Evolutionary conservation across 1,140 invertebrate species (phyloP).

Genomic region (Ganaspis sp.): DNA sequence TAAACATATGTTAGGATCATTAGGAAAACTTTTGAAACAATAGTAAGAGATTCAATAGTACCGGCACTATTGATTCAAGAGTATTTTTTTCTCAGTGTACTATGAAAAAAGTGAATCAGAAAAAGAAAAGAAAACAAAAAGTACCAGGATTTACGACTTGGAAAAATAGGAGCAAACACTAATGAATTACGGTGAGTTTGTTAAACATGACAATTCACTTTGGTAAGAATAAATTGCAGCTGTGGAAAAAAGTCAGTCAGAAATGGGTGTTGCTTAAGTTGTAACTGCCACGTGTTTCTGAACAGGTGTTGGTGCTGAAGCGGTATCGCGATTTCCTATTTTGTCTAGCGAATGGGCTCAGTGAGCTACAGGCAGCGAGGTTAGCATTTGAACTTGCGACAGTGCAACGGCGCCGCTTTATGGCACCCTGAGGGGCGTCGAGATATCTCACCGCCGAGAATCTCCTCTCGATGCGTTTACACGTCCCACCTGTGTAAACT

Average conservation of each 20-base stretch:
- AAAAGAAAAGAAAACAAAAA: too few species aligned
- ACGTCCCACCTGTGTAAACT: conserved; percentile 45
- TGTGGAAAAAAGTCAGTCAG: not conserved
- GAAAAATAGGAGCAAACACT: too few species aligned
- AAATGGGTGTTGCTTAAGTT: conserved; percentile 20
- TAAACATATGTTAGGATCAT: too few species aligned
- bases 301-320: not conserved
- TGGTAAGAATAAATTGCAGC: not conserved
- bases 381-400: conserved; percentile 22
- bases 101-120: too few species aligned
- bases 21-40: too few species aligned
- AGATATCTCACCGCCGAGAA: conserved; percentile 46
- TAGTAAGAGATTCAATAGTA: too few species aligned
- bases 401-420: not conserved
- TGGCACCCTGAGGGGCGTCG: conserved; percentile 20
- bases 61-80: too few species aligned
- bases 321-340: conserved; percentile 5
- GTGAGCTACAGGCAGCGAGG: conserved; percentile 2
- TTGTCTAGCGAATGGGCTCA: conserved; percentile 7
- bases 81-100: too few species aligned
- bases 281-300: not conserved
- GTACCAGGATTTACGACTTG: too few species aligned
- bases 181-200: not conserved
- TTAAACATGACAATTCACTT: conserved; percentile 12
- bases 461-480: conserved; percentile 45